phyloP scores from a whole-genome alignment of 2,113 vertebrate genomes.

The Notothenia coriiceps region DNA sequence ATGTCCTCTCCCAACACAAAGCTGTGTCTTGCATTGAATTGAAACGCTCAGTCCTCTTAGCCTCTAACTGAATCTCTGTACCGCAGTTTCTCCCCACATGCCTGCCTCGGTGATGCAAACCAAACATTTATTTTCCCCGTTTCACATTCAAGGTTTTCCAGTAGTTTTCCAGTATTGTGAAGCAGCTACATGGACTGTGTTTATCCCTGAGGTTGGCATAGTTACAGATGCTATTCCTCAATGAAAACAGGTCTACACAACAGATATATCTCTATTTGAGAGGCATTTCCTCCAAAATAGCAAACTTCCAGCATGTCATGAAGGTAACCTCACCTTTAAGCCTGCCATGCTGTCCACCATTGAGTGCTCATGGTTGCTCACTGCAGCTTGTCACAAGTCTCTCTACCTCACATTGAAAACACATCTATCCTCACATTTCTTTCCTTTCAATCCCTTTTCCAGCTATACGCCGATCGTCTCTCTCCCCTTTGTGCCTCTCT shows the following conservation, averaged over 20 bases:
- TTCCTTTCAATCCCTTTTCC: not conserved
- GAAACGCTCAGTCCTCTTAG: not conserved
- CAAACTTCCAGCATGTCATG: not conserved
- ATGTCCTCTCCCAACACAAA: not conserved
- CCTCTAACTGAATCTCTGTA: not conserved
- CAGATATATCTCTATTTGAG: not conserved
- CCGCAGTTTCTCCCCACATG: not conserved
- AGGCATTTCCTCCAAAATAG: not conserved
- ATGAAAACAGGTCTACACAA: not conserved
- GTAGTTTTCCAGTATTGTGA: not conserved
- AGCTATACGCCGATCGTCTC: conserved; percentile 22
- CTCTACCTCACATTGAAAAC: not conserved
- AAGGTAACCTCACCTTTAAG: not conserved
- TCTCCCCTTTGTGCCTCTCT: conserved; percentile 32
- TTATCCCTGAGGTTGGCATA: not conserved
- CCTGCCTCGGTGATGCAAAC: not conserved
- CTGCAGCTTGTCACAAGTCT: too few species aligned
- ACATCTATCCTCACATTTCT: conserved; percentile 24
- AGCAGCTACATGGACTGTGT: not conserved
- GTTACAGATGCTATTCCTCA: not conserved
- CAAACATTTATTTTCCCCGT: not conserved
- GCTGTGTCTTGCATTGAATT: not conserved
- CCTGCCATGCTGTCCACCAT: not conserved
- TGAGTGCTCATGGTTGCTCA: not conserved
- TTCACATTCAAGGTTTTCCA: too few species aligned